These are phyloP conservation scores for Lochmaea crataegi DNA, from an alignment of 2,888 invertebrate species.

Conservation along the genomic window DNA sequence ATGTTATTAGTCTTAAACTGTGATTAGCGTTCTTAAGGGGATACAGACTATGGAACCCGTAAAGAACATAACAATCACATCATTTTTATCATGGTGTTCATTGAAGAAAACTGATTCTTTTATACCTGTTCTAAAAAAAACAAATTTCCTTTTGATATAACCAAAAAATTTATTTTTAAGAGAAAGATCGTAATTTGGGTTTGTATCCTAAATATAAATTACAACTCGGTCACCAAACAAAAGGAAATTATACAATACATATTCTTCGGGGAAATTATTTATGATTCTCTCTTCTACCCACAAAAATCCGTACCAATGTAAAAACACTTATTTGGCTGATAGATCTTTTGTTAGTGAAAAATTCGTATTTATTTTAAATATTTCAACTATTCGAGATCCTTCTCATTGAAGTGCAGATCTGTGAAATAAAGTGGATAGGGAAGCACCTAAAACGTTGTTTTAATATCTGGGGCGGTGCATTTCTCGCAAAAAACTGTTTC, in stretches of 20 bases:
- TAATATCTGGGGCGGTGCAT: too few species aligned
- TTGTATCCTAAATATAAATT: not conserved
- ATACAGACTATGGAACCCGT: conserved; percentile 37
- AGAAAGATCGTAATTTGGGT: conserved; percentile 6
- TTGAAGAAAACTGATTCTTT: conserved; percentile 62
- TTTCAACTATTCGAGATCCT: too few species aligned
- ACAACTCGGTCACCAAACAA: not conserved
- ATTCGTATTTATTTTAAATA: too few species aligned
- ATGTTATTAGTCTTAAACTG: conserved; percentile 64
- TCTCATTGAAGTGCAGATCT: too few species aligned
- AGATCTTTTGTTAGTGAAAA: too few species aligned
- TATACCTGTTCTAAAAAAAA: conserved; percentile 55
- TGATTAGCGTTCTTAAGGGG: conserved; percentile 56
- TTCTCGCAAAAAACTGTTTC: too few species aligned
- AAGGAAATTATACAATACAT: not conserved
- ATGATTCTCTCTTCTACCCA: too few species aligned
- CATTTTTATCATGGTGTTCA: conserved; percentile 65
- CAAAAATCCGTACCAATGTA: too few species aligned
- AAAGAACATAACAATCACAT: conserved; percentile 60
- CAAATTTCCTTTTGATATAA: conserved; percentile 34
- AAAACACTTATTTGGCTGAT: too few species aligned
- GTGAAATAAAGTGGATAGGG: too few species aligned
- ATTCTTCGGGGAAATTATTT: not conserved
- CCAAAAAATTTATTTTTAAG: conserved; percentile 16
- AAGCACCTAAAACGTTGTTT: too few species aligned